phyloP scores from a whole-genome alignment of 2,113 vertebrate genomes.

The Equus quagga region DNA sequence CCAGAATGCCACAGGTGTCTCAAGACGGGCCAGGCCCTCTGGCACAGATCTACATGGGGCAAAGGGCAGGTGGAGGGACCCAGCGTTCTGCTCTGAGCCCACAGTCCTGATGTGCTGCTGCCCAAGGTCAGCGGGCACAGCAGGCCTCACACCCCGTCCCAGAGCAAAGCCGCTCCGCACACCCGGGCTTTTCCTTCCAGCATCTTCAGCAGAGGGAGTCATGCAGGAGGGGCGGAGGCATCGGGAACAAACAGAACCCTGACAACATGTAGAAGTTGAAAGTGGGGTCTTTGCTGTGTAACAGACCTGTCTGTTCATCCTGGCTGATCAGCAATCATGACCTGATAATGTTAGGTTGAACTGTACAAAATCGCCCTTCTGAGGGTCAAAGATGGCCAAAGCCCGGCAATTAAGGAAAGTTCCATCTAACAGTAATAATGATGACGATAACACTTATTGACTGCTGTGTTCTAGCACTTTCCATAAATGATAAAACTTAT shows the following conservation, averaged over 20 bases:
- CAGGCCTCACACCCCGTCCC: neutral
- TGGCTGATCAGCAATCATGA: neutral
- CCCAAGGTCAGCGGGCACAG: neutral
- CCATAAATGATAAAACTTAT: neutral
- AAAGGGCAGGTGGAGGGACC: neutral
- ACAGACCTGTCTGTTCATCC: neutral
- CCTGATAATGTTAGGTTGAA: neutral
- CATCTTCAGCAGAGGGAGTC: neutral
- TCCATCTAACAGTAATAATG: neutral
- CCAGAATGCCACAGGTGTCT: neutral
- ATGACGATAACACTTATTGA: neutral
- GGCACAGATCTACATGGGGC: neutral
- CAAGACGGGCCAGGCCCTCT: neutral
- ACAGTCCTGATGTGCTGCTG: neutral
- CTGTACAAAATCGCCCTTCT: neutral
- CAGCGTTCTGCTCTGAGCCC: neutral
- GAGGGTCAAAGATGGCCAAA: slow-evolving; percentile 30
- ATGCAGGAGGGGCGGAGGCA: neutral
- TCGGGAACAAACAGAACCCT: neutral
- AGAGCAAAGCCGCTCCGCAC: neutral
- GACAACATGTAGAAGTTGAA: neutral
- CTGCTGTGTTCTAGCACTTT: neutral
- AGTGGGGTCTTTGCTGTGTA: neutral
- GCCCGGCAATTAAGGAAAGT: neutral
- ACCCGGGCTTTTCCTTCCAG: neutral